Evolutionary conservation across 2,797 vertebrate genomes (phyloP).

Genomic region (Platyrinchus mystaceus): DNA sequence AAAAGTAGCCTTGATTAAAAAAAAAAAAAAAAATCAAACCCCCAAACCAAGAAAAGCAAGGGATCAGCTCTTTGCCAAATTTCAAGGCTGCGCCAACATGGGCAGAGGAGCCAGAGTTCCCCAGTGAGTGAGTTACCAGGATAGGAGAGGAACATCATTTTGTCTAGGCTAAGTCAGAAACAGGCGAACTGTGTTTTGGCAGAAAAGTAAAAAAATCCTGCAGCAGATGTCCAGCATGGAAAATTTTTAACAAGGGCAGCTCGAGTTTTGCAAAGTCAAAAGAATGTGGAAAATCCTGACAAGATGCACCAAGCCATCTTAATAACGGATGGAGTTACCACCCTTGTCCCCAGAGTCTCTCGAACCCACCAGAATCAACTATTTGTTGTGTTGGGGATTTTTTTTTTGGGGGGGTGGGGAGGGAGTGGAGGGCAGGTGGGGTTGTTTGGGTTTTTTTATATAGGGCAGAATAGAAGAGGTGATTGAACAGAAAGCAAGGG

Average conservation of each 20-base stretch:
- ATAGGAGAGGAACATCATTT: neutral
- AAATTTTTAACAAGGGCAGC: constrained; percentile 40
- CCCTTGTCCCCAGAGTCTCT: neutral
- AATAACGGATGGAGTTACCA: neutral
- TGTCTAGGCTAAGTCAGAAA: neutral
- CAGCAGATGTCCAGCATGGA: constrained; percentile 58
- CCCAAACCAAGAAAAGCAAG: neutral
- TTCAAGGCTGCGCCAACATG: neutral
- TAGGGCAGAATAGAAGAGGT: neutral
- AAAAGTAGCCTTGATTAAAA: neutral
- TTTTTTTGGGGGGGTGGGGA: no score
- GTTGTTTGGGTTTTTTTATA: neutral
- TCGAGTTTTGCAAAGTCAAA: constrained; percentile 22
- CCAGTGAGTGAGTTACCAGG: neutral
- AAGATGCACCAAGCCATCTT: neutral
- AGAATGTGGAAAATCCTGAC: neutral
- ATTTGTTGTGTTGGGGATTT: neutral
- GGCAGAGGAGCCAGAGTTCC: neutral
- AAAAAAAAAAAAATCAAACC: neutral
- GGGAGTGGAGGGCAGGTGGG: no score
- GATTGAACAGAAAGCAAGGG: neutral
- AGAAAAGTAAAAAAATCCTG: constrained; percentile 41
- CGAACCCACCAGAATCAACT: neutral
- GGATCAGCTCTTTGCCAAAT: neutral
- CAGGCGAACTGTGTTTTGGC: constrained; percentile 41